A percentile compares a stretch with the other conserved stretches of the same genome.
Evolutionary conservation across 2,888 invertebrate species (phyloP).

Genomic region (Pyrgus malvae): DNA sequence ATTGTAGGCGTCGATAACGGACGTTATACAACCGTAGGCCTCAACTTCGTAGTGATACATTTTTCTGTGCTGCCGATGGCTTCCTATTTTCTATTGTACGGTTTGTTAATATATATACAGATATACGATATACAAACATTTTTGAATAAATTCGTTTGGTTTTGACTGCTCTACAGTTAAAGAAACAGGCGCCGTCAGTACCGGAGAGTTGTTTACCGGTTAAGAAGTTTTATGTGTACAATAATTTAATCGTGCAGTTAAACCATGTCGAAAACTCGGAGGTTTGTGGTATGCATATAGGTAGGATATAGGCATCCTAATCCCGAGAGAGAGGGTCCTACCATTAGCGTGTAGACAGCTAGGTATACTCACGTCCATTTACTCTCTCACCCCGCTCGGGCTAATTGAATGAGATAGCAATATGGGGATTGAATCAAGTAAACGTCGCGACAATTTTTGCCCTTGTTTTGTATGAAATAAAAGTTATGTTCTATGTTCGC

Average conservation of each 20-base stretch:
- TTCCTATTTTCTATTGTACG: slow-evolving; percentile 30
- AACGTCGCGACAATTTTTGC: slow-evolving; percentile 47
- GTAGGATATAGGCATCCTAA: neutral
- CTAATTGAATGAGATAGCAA: slow-evolving; percentile 34
- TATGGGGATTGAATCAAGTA: slow-evolving; percentile 42
- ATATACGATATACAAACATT: too few species aligned
- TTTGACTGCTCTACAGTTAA: too few species aligned
- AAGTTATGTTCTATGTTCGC: slow-evolving; percentile 58
- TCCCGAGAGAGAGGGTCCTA: neutral
- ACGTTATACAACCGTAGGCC: slow-evolving; percentile 71
- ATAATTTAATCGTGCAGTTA: too few species aligned
- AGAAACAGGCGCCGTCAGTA: too few species aligned
- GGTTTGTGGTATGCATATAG: too few species aligned
- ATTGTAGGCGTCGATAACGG: slow-evolving; percentile 79
- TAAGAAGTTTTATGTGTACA: too few species aligned
- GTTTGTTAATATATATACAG: too few species aligned
- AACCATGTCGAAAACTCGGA: too few species aligned
- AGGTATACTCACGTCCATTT: slow-evolving; percentile 9
- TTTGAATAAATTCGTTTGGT: too few species aligned
- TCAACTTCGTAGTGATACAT: slow-evolving; percentile 51
- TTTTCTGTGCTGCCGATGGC: slow-evolving; percentile 44
- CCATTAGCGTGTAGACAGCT: slow-evolving; percentile 3
- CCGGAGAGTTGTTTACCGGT: too few species aligned
- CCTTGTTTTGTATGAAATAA: slow-evolving; percentile 57
- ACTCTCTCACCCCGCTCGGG: slow-evolving; percentile 1